Base-by-base conservation (phyloP, 2,113 vertebrate species). In the Lagopus muta region DNA sequence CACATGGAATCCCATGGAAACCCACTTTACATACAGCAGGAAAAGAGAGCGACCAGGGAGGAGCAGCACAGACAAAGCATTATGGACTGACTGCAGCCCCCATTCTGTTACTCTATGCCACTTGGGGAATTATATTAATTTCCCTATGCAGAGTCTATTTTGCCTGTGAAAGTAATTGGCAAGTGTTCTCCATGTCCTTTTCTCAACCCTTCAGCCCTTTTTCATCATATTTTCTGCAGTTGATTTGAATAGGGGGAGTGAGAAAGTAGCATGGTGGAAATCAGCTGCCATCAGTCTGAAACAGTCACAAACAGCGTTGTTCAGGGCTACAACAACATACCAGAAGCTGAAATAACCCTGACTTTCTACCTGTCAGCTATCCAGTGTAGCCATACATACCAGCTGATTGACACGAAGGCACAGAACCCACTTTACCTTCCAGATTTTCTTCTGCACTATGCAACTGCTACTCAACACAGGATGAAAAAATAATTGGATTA, bases 361-460 rank as follows among this genome's bases (percentile, higher is more conserved):
- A 14, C 80, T 67, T 79, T 15, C 42, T 55, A 4, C 3, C 62
- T 0, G 0, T 2, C 47, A 34, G 30, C 27, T 79, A 5, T 6
- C 24, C 34, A 64, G 15, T 8, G 4, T 1, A 6, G 0, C 0
- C 25, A 22, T 17, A 66, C 9, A 42, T n/a, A 24, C 6, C 62
- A 73, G 8, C 11, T 14, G 36, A 65, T 0, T 22, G 47, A 40
- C 24, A n/a, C 12, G 2, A 50, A 38, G 52, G 48, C 36, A 60
- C 3, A 7, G 34, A 28, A 57, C 11, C 4, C 34, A 16, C 2
- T 10, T 80, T 19, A 57, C 7, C 36, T 62, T 65, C 34, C 40
- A 83, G 42, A 20, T 73, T 70, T 83, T 71, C 27, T 62, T 58
- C 65, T 71, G 22, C 34, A 20, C 28, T 32, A 17, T 2, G 6